phyloP scores from a whole-genome alignment of 1,140 invertebrate genomes.

The Adelges cooleyi region DNA sequence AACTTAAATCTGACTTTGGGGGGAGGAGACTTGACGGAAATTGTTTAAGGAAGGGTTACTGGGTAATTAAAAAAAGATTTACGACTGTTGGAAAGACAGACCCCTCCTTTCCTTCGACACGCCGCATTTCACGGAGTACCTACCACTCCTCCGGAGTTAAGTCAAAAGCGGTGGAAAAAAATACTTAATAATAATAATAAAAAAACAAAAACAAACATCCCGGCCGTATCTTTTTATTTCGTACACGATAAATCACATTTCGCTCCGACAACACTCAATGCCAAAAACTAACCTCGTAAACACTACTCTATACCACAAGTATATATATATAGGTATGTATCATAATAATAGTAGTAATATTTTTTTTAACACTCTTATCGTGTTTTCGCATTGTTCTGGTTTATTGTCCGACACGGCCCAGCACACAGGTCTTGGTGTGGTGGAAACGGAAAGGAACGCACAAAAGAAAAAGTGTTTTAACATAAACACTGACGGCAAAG shows the following conservation, averaged over 20 bases:
- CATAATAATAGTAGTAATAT: too few relatives aligned
- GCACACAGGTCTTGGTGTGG: background rate
- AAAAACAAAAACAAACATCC: background rate
- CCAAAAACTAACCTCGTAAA: background rate
- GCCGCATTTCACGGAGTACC: background rate
- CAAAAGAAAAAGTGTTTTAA: too few relatives aligned
- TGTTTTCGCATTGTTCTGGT: background rate
- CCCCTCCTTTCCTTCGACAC: background rate
- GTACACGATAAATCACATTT: background rate
- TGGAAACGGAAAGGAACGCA: background rate
- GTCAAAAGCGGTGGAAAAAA: background rate
- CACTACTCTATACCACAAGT: too few relatives aligned
- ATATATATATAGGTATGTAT: too few relatives aligned
- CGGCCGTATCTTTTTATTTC: background rate
- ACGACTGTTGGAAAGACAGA: background rate
- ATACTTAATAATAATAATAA: background rate
- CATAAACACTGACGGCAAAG: too few relatives aligned
- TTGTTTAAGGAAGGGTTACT: slow-evolving; percentile 17
- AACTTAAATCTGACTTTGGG: background rate
- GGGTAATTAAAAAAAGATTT: slow-evolving; percentile 23
- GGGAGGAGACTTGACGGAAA: slow-evolving; percentile 2
- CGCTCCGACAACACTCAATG: background rate
- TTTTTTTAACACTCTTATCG: background rate
- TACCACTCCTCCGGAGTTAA: background rate
- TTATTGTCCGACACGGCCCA: background rate